Evolutionary conservation across 2,113 vertebrate species (phyloP).

Genomic region (Dermatemys mawii): DNA sequence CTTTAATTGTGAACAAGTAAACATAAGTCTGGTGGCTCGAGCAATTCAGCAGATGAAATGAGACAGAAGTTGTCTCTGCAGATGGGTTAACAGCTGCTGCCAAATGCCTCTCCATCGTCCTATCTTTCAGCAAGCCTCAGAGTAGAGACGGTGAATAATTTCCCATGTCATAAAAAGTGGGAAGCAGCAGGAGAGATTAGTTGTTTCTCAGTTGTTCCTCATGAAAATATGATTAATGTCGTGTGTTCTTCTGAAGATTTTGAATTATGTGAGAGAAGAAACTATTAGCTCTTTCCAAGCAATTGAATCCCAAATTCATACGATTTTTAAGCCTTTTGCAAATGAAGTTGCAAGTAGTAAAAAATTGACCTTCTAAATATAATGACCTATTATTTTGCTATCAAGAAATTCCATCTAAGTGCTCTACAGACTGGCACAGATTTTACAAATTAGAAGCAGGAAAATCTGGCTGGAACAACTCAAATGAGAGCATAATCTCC

Average conservation of each 20-base stretch:
- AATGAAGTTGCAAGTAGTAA: constrained; percentile 24
- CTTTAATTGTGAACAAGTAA: constrained; percentile 79
- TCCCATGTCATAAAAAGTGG: constrained; percentile 47
- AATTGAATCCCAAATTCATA: constrained; percentile 19
- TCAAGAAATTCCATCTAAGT: constrained; percentile 63
- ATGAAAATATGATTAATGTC: constrained; percentile 23
- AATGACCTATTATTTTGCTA: constrained; percentile 69
- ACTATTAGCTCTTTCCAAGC: constrained; percentile 2
- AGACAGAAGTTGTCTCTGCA: constrained; percentile 79
- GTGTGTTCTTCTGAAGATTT: constrained; percentile 42
- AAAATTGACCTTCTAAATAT: constrained; percentile 63
- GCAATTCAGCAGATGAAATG: constrained; percentile 77
- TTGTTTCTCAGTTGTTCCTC: constrained; percentile 39
- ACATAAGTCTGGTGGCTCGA: constrained; percentile 73
- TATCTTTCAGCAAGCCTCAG: constrained; percentile 44
- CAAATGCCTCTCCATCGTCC: constrained; percentile 63
- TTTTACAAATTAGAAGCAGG: constrained; percentile 55
- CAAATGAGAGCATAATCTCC: background rate
- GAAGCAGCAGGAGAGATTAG: constrained; percentile 50
- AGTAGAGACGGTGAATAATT: constrained; percentile 52
- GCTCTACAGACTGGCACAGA: constrained; percentile 46
- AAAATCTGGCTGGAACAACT: background rate
- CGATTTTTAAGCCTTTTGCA: constrained; percentile 46
- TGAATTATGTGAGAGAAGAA: constrained; percentile 6
- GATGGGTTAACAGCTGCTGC: constrained; percentile 79